These are phyloP conservation scores for Gasteruption jaculator DNA, from an alignment of 2,888 invertebrate species.

Conservation along the genomic window DNA sequence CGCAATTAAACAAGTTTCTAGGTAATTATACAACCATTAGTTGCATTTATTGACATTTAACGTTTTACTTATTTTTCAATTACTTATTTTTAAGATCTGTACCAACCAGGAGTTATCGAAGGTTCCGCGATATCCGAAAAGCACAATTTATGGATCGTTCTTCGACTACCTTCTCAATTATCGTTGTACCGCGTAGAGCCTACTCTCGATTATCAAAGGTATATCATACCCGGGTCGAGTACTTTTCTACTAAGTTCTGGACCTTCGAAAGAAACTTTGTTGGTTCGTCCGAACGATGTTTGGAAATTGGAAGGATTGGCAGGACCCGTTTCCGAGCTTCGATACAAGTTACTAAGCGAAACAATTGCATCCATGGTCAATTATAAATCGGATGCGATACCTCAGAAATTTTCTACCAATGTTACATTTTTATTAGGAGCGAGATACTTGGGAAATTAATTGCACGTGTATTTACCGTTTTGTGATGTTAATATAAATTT, in stretches of 20 bases:
- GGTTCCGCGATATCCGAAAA: constrained; percentile 23
- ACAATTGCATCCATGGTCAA: too few relatives aligned
- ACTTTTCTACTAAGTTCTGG: constrained; percentile 19
- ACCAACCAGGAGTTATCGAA: constrained; percentile 27
- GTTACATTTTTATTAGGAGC: constrained; percentile 27
- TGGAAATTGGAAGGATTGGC: constrained; percentile 37
- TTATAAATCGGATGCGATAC: too few relatives aligned
- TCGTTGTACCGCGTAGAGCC: constrained; percentile 32
- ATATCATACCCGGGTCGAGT: constrained; percentile 25
- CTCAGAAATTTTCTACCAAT: too few relatives aligned
- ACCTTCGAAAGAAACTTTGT: constrained; percentile 30
- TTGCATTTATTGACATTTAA: not conserved
- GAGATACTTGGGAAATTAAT: constrained; percentile 29
- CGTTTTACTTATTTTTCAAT: constrained; percentile 1
- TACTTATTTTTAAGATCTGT: constrained; percentile 23
- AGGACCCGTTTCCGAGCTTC: constrained; percentile 25
- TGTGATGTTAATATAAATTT: too few relatives aligned
- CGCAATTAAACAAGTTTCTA: constrained; percentile 15
- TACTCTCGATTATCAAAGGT: constrained; percentile 26
- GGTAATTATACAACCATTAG: constrained; percentile 7
- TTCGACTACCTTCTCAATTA: constrained; percentile 25
- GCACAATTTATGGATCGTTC: constrained; percentile 32
- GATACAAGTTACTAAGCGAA: too few relatives aligned
- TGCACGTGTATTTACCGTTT: too few relatives aligned
- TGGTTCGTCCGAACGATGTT: constrained; percentile 35